A percentile compares a stretch with the other conserved stretches of the same genome.
phyloP scores from a whole-genome alignment of 2,797 vertebrate genomes.

The Diceros bicornis region DNA sequence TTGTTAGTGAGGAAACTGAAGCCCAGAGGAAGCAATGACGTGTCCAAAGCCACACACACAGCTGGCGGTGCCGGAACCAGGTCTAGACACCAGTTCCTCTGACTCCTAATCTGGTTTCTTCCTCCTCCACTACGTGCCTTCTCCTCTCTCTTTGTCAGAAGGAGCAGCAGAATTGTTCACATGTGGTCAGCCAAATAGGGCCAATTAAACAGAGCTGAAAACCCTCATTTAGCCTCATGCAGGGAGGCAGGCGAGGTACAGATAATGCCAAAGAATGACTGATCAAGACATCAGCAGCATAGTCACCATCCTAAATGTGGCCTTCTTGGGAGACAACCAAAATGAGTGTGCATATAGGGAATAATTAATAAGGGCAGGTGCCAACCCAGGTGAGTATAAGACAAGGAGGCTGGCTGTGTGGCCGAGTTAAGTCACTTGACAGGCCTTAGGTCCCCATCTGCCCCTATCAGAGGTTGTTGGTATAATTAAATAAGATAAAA shows the following conservation, averaged over 20 bases:
- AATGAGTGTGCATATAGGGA: background rate
- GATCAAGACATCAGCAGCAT: background rate
- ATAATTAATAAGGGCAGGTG: slow-evolving; percentile 16
- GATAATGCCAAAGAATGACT: background rate
- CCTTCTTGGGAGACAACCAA: background rate
- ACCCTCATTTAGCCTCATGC: background rate
- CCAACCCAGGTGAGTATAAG: background rate
- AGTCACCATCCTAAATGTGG: background rate
- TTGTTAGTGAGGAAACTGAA: background rate
- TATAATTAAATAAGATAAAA: slow-evolving; percentile 47
- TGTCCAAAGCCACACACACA: background rate
- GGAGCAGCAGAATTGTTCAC: background rate
- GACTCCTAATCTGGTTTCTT: background rate
- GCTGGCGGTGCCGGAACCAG: background rate
- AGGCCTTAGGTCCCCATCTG: background rate
- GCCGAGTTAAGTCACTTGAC: background rate
- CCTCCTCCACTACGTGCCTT: background rate
- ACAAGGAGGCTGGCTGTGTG: background rate
- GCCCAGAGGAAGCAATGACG: background rate
- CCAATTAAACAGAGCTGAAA: background rate
- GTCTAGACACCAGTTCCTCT: background rate
- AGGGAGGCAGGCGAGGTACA: background rate
- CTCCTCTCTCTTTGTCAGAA: background rate
- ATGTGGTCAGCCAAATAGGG: background rate
- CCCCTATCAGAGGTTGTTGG: background rate